Evolutionary conservation across 2,888 invertebrate species (phyloP).

Genomic region (Imbricaverruca yamaguchii): DNA sequence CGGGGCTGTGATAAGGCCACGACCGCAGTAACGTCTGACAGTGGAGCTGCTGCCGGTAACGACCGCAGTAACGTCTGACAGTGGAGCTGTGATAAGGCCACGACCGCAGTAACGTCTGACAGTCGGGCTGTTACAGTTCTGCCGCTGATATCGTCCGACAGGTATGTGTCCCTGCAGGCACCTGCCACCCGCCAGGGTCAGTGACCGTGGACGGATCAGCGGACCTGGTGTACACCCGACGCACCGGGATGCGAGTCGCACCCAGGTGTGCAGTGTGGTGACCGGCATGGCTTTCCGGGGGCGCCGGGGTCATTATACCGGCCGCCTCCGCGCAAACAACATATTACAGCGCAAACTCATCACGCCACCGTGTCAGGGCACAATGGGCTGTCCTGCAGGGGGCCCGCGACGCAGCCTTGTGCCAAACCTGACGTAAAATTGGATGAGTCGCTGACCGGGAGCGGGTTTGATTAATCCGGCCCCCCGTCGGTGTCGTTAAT

Average conservation of each 20-base stretch:
- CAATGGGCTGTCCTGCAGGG: background rate
- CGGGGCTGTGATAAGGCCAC: too few relatives aligned
- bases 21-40: too few relatives aligned
- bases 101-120: too few relatives aligned
- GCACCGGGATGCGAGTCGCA: background rate
- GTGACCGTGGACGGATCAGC: background rate
- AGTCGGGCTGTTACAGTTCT: too few relatives aligned
- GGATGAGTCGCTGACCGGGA: background rate
- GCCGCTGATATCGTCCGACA: background rate
- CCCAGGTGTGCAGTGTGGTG: background rate
- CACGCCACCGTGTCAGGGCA: background rate
- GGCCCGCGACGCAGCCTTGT: background rate
- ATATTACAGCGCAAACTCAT: background rate
- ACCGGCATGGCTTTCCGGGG: background rate
- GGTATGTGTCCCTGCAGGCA: too few relatives aligned
- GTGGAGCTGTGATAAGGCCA: too few relatives aligned
- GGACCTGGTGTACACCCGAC: background rate
- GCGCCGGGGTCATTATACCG: background rate
- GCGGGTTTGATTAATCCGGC: constrained; percentile 5
- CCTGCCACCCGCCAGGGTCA: background rate
- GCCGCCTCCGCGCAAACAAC: background rate
- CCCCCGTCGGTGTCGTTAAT: constrained; percentile 8
- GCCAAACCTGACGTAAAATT: constrained; percentile 12
- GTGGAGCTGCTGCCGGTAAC: too few relatives aligned
- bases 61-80: too few relatives aligned